phyloP scores from a whole-genome alignment of 1,140 invertebrate genomes.

The Steinernema feltiae region DNA sequence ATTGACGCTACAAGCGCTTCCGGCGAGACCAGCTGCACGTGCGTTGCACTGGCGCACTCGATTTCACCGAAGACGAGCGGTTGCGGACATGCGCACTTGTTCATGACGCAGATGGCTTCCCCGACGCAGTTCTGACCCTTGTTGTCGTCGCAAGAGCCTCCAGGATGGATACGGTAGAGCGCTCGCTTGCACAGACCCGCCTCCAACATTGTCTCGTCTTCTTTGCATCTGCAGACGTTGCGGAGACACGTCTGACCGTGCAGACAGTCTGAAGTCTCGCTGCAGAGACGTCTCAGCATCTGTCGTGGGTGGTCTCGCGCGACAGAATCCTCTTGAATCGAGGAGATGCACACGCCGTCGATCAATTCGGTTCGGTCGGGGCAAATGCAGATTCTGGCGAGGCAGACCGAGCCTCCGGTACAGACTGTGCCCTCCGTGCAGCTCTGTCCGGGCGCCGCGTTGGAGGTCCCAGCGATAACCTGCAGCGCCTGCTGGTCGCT shows the following conservation, averaged over 20 bases:
- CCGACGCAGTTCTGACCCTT: constrained; percentile 53
- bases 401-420: constrained; percentile 28
- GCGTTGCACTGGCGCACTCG: constrained; percentile 41
- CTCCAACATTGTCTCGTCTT: constrained; percentile 34
- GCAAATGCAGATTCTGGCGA: constrained; percentile 25
- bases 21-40: constrained; percentile 39
- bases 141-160: constrained; percentile 43
- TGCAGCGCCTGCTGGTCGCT: constrained; percentile 15
- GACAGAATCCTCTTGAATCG: background rate
- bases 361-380: background rate
- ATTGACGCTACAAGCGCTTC: constrained; percentile 34
- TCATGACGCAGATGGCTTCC: constrained; percentile 50
- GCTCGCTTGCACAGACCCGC: constrained; percentile 23
- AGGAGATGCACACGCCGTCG: background rate
- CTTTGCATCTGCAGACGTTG: constrained; percentile 33
- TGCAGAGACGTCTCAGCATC: constrained; percentile 20
- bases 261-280: constrained; percentile 22
- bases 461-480: background rate
- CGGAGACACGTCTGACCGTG: constrained; percentile 28
- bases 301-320: background rate
- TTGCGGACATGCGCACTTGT: constrained; percentile 46
- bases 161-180: constrained; percentile 35
- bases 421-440: constrained; percentile 25
- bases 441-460: constrained; percentile 30
- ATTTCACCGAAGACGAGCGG: constrained; percentile 41